These are phyloP conservation scores for Drosophila virilis DNA, from an alignment of 1,140 invertebrate species.

Conservation along the genomic window DNA sequence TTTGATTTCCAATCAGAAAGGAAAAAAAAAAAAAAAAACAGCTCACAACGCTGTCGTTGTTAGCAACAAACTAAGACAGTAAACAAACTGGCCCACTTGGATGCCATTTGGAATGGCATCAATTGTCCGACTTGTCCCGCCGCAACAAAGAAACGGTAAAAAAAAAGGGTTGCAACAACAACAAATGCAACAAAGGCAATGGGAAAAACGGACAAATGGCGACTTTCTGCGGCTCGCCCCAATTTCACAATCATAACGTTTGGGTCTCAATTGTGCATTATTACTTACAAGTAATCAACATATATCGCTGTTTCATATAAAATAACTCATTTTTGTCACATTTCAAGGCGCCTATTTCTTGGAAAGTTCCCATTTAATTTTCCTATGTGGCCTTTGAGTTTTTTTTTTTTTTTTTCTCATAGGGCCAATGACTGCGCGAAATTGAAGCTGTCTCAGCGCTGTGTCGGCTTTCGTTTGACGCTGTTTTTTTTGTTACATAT, in stretches of 20 bases:
- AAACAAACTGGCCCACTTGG: conserved; percentile 1
- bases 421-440: conserved; percentile 74
- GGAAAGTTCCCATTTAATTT: conserved; percentile 21
- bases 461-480: conserved; percentile 54
- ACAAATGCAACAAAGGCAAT: conserved; percentile 14
- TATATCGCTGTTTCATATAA: not conserved
- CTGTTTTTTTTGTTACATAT: conserved; percentile 25
- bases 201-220: conserved; percentile 55
- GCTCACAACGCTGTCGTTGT: conserved; percentile 1
- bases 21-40: conserved; percentile 2
- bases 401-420: conserved; percentile 55
- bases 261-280: not conserved
- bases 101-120: not conserved
- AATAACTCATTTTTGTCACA: not conserved
- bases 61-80: conserved; percentile 1
- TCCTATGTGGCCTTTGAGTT: conserved; percentile 66
- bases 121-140: conserved; percentile 2
- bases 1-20: not conserved
- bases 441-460: conserved; percentile 48
- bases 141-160: conserved; percentile 43
- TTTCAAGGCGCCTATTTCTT: not conserved
- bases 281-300: conserved; percentile 1
- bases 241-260: conserved; percentile 52
- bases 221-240: conserved; percentile 60
- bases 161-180: conserved; percentile 42